Evolutionary conservation across 1,140 invertebrate species (phyloP), one percentile per base, ranked within the genome.

Genomic region (Bombus breviceps): DNA sequence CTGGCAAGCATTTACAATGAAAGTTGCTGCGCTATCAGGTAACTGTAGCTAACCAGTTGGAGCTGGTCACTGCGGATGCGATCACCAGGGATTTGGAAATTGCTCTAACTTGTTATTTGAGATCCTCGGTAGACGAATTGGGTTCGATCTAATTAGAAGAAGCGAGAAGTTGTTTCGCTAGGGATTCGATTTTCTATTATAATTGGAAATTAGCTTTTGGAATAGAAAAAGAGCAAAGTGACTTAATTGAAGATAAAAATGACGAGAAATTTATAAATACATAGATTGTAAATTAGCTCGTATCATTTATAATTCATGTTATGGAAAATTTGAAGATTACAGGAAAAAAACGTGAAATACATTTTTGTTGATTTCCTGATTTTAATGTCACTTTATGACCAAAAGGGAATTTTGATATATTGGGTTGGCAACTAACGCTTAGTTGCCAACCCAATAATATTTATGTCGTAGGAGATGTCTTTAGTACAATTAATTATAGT

Each of bases 21-120:
- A 75, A 75, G 72, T 75, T 74, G 32, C 41, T 53, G 41, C 41
- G 25, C 41, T 75, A 57, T 83, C 59, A 53, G 72, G 41, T 75
- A 83, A 83, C 75, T 83, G 75, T 43, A 68, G 41, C 68, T 83
- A 75, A 82, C 71, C 59, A 66, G 79, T 32, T 10, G 64, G 28
- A 57, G 79, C 28, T n/a, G 18, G 12, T 25, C 10, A 4, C 32
- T 13, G 59, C 39, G 15, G 74, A 75, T 9, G 8, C 57, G 81
- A 37, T 66, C 57, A 22, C 13, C 8, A 10, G 4, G 15, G 28
- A 34, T 28, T 41, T n/a, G 8, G 47, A 22, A 59, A 62, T 12
- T 39, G n/a, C 37, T 41, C 1, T 3, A 15, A 81, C 28, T 41
- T 71, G 66, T 71, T 57, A 28, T 43, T 72, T 5, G 13, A 41